Evolutionary conservation across 2,113 vertebrate species (phyloP).

Genomic region (Echinops telfairi): DNA sequence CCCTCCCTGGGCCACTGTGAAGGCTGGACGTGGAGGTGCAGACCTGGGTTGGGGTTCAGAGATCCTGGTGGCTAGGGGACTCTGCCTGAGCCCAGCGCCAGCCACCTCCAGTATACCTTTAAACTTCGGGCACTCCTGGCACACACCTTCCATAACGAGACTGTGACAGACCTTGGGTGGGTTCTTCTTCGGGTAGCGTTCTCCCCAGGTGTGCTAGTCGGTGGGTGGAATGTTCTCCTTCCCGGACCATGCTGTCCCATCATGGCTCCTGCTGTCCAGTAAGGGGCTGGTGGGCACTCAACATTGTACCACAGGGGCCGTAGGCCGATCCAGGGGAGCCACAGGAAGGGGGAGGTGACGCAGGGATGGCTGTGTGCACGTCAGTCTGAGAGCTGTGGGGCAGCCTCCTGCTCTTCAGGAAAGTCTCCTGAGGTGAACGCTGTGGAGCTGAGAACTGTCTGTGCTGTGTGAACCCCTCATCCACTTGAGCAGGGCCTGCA

Average conservation of each 20-base stretch:
- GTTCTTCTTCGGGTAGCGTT: too few relatives aligned
- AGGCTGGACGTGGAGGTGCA: neutral
- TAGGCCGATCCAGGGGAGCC: neutral
- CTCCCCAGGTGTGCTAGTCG: too few relatives aligned
- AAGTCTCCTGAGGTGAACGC: neutral
- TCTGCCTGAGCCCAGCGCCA: too few relatives aligned
- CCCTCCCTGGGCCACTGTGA: accelerated
- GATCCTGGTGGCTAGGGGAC: too few relatives aligned
- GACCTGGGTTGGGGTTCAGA: neutral
- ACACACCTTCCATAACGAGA: too few relatives aligned
- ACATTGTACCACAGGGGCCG: neutral
- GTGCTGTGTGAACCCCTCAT: neutral
- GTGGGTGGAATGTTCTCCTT: neutral
- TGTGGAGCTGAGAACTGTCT: neutral
- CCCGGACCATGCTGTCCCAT: neutral
- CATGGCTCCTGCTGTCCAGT: neutral
- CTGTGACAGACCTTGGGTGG: too few relatives aligned
- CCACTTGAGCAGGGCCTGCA: neutral
- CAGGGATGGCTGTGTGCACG: neutral
- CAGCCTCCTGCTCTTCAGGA: neutral
- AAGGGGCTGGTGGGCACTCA: neutral
- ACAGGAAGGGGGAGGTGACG: neutral
- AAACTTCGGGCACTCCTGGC: neutral
- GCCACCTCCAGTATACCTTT: too few relatives aligned
- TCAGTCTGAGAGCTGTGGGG: neutral